Evolutionary conservation across 1,140 invertebrate genomes (phyloP), one percentile per base, ranked within the genome.

Genomic region (Drosophila lacteicornis): DNA sequence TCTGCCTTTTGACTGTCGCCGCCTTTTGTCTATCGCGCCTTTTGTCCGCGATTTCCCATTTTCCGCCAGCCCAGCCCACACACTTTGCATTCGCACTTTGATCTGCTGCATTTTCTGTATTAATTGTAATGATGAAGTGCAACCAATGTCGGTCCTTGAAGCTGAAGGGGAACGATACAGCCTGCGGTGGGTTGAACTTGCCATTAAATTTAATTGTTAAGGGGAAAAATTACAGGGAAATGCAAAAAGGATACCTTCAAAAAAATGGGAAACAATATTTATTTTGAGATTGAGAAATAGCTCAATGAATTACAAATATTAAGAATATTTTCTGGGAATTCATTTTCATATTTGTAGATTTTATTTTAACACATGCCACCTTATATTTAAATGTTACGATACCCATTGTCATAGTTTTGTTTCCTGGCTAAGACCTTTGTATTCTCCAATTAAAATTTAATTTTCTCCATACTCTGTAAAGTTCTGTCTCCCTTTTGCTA

Each of bases 111-210:
- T 80, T 86, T 65, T 82, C 47, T 55, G 57, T 86, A 82, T 87
- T 87, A 87, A 87, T 87, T 88, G 85, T 87, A 80, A 83, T 87
- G 69, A 87, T 84, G 83, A 75, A 87, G 62, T 84, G 85, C 84
- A 87, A 68, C 62, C 78, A 65, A 57, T 43, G 53, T 38, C 53
- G 30, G 68, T 50, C 33, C 51, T 57, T 49, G 42, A 75, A 43
- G 40, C n/a, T 25, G 33, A 11, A 33, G 30, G 19, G 15, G 46
- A 4, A 38, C 13, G 46, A 2, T 12, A 5, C 13, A 15, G 46
- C 17, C 38, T 60, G 49, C 38, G 27, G 47, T 12, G 55, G 50
- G 22, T 40, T 66, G 59, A 49, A 80, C 51, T 75, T 68, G 36
- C 68, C 63, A 58, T 84, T 74, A 77, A 84, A 78, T 78, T 77